Conservation (phyloP, 2,113 vertebrate genomes). For the Atlantisia rogersi region DNA sequence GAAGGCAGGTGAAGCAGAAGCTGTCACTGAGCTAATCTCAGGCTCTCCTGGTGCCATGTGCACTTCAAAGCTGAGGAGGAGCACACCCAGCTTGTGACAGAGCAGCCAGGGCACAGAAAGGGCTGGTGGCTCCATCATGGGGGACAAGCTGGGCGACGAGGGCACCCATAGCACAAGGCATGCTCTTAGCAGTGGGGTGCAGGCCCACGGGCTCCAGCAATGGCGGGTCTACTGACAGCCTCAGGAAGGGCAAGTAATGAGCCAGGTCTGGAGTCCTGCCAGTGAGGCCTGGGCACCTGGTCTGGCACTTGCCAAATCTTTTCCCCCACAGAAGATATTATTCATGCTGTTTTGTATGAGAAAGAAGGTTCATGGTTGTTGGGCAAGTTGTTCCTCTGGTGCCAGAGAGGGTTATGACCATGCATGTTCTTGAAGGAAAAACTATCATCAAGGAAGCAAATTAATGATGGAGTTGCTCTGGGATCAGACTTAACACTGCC, state of each 20-base stretch:
- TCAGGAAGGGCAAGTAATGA: background rate
- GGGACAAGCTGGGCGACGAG: background rate
- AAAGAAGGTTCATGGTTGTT: background rate
- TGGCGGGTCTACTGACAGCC: background rate
- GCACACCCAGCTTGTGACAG: background rate
- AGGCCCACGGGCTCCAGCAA: background rate
- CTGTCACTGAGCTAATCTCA: background rate
- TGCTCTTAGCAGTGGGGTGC: fast-evolving
- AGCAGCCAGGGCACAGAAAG: fast-evolving
- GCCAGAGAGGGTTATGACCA: background rate
- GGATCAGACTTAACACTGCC: fast-evolving
- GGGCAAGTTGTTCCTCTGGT: background rate
- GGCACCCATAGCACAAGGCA: background rate
- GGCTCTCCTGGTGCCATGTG: background rate
- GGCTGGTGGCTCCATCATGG: background rate
- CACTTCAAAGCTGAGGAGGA: background rate
- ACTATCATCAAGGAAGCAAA: background rate
- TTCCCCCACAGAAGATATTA: background rate
- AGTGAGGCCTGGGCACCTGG: background rate
- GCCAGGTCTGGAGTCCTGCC: background rate
- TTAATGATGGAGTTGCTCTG: background rate
- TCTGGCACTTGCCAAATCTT: background rate
- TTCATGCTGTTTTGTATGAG: background rate
- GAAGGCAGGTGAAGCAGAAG: background rate
- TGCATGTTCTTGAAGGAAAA: background rate